Percentiles rank a stretch among this genome's conserved stretches.
These are phyloP conservation scores for Syndactyla subalaris DNA, from an alignment of 2,797 vertebrate genomes.

Conservation along the genomic window DNA sequence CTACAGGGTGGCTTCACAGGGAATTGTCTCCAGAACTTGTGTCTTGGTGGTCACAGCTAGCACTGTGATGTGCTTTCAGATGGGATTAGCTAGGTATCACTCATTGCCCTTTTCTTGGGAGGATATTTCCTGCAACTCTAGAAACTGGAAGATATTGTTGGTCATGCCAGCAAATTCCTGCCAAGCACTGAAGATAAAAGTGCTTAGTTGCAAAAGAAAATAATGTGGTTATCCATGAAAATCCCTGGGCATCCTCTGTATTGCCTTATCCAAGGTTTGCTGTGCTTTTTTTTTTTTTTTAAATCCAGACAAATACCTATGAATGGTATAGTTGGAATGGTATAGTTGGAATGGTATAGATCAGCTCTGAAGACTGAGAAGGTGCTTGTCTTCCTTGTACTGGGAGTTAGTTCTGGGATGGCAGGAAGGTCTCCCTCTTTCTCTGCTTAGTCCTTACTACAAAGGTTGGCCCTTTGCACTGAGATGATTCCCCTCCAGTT, in stretches of 20 bases:
- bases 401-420: background rate
- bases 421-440: background rate
- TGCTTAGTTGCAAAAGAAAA: background rate
- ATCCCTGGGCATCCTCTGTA: background rate
- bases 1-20: background rate
- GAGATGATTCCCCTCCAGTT: background rate
- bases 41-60: background rate
- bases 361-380: background rate
- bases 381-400: background rate
- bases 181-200: background rate
- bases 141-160: background rate
- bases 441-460: background rate
- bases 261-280: background rate
- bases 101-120: background rate
- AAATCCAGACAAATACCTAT: background rate
- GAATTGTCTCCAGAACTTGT: background rate
- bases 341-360: background rate
- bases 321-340: background rate
- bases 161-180: background rate
- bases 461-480: background rate
- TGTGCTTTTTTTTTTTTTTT: background rate
- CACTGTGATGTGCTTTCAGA: background rate
- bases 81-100: background rate
- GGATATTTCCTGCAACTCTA: background rate
- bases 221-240: accelerated